A percentile compares a stretch with the other conserved stretches of the same genome.
Conservation (phyloP, 2,888 invertebrate genomes). For the Ephialtes manifestator region DNA sequence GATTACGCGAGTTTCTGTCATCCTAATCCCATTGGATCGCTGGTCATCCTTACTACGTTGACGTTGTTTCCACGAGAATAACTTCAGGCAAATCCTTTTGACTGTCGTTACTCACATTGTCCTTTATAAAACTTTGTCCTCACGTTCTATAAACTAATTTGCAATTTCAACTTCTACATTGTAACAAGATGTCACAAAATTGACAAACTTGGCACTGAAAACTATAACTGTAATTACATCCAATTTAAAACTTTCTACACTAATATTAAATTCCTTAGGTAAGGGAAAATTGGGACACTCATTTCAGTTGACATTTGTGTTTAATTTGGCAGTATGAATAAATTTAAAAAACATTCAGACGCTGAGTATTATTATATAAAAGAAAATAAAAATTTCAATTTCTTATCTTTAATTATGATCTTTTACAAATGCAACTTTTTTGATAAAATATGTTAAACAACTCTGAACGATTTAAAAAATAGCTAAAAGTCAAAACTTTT, state of each 20-base stretch:
- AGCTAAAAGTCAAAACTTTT: too few relatives aligned
- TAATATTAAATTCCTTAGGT: background rate
- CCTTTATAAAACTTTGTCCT: slow-evolving; percentile 19
- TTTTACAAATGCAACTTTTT: too few relatives aligned
- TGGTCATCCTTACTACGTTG: slow-evolving; percentile 18
- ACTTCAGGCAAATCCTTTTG: slow-evolving; percentile 45
- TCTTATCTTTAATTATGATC: too few relatives aligned
- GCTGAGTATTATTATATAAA: too few relatives aligned
- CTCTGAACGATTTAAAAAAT: too few relatives aligned
- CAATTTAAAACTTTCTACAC: background rate
- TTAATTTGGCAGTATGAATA: too few relatives aligned
- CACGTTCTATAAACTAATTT: background rate
- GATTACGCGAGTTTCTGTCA: slow-evolving; percentile 61
- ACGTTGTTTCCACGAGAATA: slow-evolving; percentile 38
- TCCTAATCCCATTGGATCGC: slow-evolving; percentile 54
- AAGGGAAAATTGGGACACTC: too few relatives aligned
- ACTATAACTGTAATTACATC: background rate
- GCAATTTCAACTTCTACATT: background rate
- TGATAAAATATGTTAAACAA: too few relatives aligned
- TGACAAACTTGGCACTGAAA: background rate
- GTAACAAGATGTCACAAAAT: background rate
- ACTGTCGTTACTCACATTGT: slow-evolving; percentile 1
- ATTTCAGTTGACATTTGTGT: too few relatives aligned
- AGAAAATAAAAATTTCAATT: too few relatives aligned
- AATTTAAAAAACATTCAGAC: too few relatives aligned